Evolutionary conservation across 2,888 invertebrate species (phyloP), one percentile per base, ranked within the genome.

Genomic region (Apamea anceps): DNA sequence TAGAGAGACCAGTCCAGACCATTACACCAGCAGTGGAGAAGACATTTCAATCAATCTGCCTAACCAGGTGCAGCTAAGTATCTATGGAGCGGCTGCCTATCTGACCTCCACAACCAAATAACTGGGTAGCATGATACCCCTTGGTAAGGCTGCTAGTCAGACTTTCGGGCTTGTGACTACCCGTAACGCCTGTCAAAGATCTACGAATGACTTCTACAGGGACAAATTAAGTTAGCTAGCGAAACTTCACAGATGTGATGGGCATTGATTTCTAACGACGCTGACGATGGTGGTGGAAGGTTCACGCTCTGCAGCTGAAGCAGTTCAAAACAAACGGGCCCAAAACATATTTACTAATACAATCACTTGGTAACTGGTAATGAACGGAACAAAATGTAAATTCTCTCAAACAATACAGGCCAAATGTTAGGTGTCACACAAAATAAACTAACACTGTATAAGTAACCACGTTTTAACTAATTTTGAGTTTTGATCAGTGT

Each of bases 351-450:
- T 66, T 57, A 62, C 85, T 42, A 72, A 85, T 57, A 80, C 54
- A 79, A 77, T 65, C 72, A 67, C 68, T 80, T 72, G 45, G 70
- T 86, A 81, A 86, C 70, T 67, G 28, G 65, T 89, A 82, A 85
- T 60, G 77, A 73, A 72, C 63, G 72, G 57, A 68, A 66, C 72
- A 79, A 75, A 91, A 91, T 92, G 91, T 90, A 81, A 91, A 93
- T 93, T 89, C 70, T 80, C 73, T 80, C 77, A 87, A 91, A 95
- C 95, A 95, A 95, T 95, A 88, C 86, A 85, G 94, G 93, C 80
- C 93, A 93, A 91, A 90, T 87, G 94, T 90, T 90, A 93, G 80
- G 91, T 92, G 92, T 87, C 93, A 88, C 51, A 62, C 77, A 75
- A 74, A 87, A 82, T 84, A 73, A 72, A 76, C 70, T 54, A 76